Evolutionary conservation across 2,888 invertebrate genomes (phyloP).

Genomic region (Vanessa cardui): DNA sequence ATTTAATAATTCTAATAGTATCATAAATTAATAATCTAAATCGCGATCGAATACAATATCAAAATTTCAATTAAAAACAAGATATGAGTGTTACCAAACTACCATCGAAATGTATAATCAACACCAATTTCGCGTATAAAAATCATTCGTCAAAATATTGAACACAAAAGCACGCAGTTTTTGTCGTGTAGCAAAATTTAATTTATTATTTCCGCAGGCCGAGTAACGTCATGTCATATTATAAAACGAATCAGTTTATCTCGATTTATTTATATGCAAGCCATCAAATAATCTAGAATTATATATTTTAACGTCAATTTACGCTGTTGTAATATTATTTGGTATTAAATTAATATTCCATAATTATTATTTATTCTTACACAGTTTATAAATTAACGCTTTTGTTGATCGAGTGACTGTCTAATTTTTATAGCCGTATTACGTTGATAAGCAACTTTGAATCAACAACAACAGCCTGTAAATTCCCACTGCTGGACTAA

Average conservation of each 20-base stretch:
- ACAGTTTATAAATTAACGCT: too few species aligned
- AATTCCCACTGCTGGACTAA: too few species aligned
- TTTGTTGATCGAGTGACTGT: too few species aligned
- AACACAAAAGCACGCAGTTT: constrained; percentile 12
- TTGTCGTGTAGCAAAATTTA: constrained; percentile 29
- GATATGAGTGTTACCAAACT: background rate
- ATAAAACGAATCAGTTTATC: constrained; percentile 44
- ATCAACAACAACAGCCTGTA: too few species aligned
- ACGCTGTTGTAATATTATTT: too few species aligned
- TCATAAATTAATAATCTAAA: too few species aligned
- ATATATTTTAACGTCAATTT: constrained; percentile 1
- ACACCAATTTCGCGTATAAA: constrained; percentile 20
- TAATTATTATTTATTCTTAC: too few species aligned
- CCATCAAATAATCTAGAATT: constrained; percentile 21
- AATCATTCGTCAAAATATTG: constrained; percentile 21
- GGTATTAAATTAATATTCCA: too few species aligned
- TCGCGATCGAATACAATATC: background rate
- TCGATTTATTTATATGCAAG: constrained; percentile 29
- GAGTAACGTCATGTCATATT: constrained; percentile 31
- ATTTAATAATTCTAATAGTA: too few species aligned
- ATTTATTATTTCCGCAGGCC: constrained; percentile 34
- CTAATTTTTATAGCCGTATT: too few species aligned
- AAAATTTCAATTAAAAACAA: constrained; percentile 50
- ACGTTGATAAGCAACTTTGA: too few species aligned
- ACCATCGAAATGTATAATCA: constrained; percentile 3